Evolutionary conservation across 2,113 vertebrate genomes (phyloP).

Genomic region (Trogon surrucura): DNA sequence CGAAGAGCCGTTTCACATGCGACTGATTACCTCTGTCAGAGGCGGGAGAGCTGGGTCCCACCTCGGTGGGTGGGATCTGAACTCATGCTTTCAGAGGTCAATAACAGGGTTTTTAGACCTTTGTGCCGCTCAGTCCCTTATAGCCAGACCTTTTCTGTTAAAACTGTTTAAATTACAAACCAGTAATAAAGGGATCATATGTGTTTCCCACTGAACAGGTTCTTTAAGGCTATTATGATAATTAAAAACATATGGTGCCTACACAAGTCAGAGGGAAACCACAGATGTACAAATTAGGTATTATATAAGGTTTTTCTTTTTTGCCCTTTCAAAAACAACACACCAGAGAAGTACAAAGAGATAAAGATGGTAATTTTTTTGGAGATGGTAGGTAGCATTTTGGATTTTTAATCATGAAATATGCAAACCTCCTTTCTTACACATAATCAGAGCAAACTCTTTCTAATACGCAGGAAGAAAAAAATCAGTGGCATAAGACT

Average conservation of each 20-base stretch:
- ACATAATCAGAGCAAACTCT: constrained; percentile 63
- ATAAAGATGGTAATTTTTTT: constrained; percentile 46
- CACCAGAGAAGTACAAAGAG: constrained; percentile 68
- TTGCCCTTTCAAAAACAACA: constrained; percentile 78
- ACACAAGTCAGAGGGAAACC: constrained; percentile 78
- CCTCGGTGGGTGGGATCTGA: constrained; percentile 81
- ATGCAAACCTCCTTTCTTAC: constrained; percentile 62
- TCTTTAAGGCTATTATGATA: constrained; percentile 91
- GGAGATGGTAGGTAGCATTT: constrained; percentile 59
- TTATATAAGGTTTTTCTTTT: constrained; percentile 82
- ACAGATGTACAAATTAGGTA: constrained; percentile 91
- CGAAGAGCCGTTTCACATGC: constrained; percentile 74
- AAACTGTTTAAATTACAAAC: constrained; percentile 84
- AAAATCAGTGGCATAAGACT: not conserved
- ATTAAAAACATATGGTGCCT: constrained; percentile 94
- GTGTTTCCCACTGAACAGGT: constrained; percentile 85
- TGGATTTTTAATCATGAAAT: constrained; percentile 68
- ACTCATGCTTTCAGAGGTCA: constrained; percentile 78
- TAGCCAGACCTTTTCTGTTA: constrained; percentile 79
- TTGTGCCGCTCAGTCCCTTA: constrained; percentile 68
- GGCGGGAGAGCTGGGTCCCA: constrained; percentile 58
- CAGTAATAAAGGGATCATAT: constrained; percentile 83
- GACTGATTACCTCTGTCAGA: constrained; percentile 84
- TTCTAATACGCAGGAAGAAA: not conserved
- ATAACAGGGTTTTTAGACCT: constrained; percentile 73